phyloP scores from a whole-genome alignment of 2,113 vertebrate genomes.

The Pangasianodon gigas region DNA sequence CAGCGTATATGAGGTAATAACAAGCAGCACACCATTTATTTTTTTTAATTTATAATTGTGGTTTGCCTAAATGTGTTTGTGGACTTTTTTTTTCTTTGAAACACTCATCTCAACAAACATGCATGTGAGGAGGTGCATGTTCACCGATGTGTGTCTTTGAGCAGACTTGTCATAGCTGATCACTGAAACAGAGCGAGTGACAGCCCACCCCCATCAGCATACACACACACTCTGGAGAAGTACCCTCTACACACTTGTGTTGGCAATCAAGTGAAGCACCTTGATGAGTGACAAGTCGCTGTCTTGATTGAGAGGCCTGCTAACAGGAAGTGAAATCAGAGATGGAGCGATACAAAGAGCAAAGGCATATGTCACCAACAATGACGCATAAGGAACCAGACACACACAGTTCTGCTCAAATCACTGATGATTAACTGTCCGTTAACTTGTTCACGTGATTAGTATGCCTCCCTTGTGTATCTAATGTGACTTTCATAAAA shows the following conservation, averaged over 20 bases:
- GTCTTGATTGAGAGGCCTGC: conserved; percentile 71
- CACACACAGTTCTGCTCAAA: conserved; percentile 45
- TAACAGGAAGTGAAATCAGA: conserved; percentile 68
- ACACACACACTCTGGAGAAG: conserved; percentile 58
- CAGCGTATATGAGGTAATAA: not conserved
- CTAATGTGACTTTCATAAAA: not conserved
- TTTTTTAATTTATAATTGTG: not conserved
- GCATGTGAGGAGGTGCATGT: conserved; percentile 51
- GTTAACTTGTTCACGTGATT: conserved; percentile 19
- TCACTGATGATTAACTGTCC: conserved; percentile 37
- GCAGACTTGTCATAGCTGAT: conserved; percentile 69
- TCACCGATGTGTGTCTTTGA: conserved; percentile 40
- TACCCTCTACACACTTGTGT: conserved; percentile 66
- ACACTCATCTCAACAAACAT: not conserved
- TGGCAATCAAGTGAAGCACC: conserved; percentile 70
- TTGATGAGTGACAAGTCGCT: conserved; percentile 69
- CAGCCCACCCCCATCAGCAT: conserved; percentile 58
- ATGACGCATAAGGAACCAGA: conserved; percentile 53
- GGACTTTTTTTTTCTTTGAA: not conserved
- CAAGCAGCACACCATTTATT: not conserved
- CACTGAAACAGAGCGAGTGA: conserved; percentile 61
- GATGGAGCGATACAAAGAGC: conserved; percentile 31
- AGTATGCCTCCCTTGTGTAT: not conserved
- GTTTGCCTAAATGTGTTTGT: not conserved
- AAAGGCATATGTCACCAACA: conserved; percentile 44